Conservation (phyloP, 1,140 invertebrate species). For the Wiebesia pumilae region DNA sequence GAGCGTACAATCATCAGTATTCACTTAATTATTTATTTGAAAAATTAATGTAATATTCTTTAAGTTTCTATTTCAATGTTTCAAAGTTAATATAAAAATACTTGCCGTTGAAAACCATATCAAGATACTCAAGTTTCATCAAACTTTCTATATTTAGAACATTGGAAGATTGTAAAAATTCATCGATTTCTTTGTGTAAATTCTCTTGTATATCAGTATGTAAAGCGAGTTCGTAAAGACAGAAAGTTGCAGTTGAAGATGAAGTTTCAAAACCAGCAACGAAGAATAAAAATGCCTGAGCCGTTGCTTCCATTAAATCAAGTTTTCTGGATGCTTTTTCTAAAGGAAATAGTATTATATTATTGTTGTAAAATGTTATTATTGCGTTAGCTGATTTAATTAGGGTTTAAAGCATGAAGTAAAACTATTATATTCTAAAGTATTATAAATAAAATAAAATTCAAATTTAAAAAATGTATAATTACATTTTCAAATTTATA, state of each 20-base stretch:
- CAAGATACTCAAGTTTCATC: constrained; percentile 70
- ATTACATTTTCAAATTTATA: too few relatives aligned
- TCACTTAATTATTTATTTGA: too few relatives aligned
- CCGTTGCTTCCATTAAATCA: constrained; percentile 48
- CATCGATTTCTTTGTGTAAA: constrained; percentile 63
- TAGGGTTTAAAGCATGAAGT: background rate
- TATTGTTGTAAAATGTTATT: background rate
- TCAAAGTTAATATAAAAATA: background rate
- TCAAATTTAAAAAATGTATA: too few relatives aligned
- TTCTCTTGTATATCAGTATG: constrained; percentile 63
- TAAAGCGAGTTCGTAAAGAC: constrained; percentile 62
- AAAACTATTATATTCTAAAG: too few relatives aligned
- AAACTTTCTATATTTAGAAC: constrained; percentile 66
- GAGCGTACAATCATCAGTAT: too few relatives aligned
- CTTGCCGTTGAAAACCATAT: constrained; percentile 51
- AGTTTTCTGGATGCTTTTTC: constrained; percentile 46
- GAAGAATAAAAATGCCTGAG: constrained; percentile 60
- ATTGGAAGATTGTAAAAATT: constrained; percentile 49
- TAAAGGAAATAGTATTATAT: constrained; percentile 1
- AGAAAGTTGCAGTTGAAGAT: constrained; percentile 51
- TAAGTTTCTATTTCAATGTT: too few relatives aligned
- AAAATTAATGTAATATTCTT: too few relatives aligned
- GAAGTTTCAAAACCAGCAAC: constrained; percentile 62
- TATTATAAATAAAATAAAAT: too few relatives aligned
- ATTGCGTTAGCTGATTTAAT: background rate